These are phyloP conservation scores for Apaloderma vittatum DNA, from an alignment of 2,113 vertebrate genomes.

Conservation along the genomic window DNA sequence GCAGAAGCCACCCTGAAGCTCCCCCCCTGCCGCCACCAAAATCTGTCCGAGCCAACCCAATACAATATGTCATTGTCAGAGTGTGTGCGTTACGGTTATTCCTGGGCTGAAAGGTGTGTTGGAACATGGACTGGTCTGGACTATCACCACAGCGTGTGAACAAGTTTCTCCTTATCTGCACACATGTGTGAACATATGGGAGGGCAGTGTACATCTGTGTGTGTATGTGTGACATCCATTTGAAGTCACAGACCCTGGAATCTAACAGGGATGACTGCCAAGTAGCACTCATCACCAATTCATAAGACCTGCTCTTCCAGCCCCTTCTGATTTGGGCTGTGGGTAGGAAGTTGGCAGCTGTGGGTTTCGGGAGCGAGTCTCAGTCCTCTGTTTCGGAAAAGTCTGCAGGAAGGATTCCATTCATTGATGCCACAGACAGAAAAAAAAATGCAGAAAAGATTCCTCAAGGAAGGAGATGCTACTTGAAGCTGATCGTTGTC, in stretches of 20 bases:
- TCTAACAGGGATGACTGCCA: neutral
- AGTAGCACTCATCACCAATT: neutral
- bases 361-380: neutral
- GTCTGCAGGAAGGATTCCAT: neutral
- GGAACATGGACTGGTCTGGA: fast-evolving
- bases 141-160: neutral
- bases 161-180: neutral
- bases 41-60: too few species aligned
- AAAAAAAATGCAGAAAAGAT: neutral
- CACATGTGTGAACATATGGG: fast-evolving
- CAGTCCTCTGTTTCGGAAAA: neutral
- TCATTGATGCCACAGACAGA: neutral
- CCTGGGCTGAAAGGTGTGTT: neutral
- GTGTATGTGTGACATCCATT: neutral
- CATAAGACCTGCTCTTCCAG: neutral
- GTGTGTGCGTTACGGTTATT: fast-evolving
- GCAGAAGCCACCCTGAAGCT: too few species aligned
- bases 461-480: neutral
- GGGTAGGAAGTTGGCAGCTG: neutral
- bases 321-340: neutral
- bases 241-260: neutral
- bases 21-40: too few species aligned
- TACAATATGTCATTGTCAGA: too few species aligned
- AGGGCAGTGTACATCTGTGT: neutral
- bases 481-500: neutral